Evolutionary conservation across 1,140 invertebrate species (phyloP).

Genomic region (Lepidurus couesii): DNA sequence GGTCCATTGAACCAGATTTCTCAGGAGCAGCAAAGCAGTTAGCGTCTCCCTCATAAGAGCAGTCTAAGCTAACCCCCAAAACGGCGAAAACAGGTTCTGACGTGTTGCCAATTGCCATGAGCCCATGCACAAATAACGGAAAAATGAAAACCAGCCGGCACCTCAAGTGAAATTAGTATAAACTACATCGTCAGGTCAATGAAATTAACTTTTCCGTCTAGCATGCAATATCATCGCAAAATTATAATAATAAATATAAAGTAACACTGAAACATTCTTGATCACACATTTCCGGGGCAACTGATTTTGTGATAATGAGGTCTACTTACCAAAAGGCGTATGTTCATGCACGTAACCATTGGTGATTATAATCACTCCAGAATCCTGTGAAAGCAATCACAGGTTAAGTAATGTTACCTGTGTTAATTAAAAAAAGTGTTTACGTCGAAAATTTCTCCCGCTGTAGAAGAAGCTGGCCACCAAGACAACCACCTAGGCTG

Average conservation of each 20-base stretch:
- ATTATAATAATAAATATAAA: not conserved
- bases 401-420: not conserved
- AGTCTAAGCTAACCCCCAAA: too few species aligned
- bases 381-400: constrained; percentile 56
- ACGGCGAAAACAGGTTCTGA: too few species aligned
- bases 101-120: too few species aligned
- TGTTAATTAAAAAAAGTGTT: constrained; percentile 38
- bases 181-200: not conserved
- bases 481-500: constrained; percentile 48
- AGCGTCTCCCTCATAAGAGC: not conserved
- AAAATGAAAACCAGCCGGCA: too few species aligned
- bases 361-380: constrained; percentile 68
- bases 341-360: constrained; percentile 59
- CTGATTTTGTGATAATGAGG: not conserved
- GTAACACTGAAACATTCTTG: not conserved
- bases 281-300: not conserved
- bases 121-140: too few species aligned
- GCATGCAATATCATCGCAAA: not conserved
- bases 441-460: constrained; percentile 59
- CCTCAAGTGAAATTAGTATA: not conserved
- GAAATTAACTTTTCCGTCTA: not conserved
- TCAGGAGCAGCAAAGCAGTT: not conserved
- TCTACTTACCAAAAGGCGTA: constrained; percentile 56
- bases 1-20: not conserved
- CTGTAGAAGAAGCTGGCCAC: constrained; percentile 59